Base-by-base conservation (phyloP, 1,140 invertebrate genomes). In the Meloidogyne floridensis region DNA sequence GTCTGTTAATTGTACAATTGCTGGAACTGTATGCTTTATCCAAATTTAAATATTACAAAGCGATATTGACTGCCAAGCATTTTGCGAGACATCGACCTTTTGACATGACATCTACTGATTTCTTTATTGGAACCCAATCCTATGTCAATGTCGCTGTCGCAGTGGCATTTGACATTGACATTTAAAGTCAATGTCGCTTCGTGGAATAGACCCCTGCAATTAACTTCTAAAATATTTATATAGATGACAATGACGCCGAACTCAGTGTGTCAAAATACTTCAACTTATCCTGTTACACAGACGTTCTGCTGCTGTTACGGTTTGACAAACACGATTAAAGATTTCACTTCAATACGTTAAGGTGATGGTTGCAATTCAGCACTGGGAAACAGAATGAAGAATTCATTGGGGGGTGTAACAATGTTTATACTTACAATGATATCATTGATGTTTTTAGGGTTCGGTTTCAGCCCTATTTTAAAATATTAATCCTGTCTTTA, bases 261-360 rank as follows among this genome's bases (percentile, higher is more conserved):
- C 5, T 18, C 18, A 32, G 11, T 79, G 1, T 47, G 65, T 71
- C 59, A 53, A n/a, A 78, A 13, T 32, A 51, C 72, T 74, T 74
- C 72, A n/a, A 15, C 15, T 65, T 65, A 65, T n/a, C 59, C 59
- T 13, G 32, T 32, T 32, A 65, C 59, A 20, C 72, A 43, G 65
- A 72, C 77, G 7, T 79, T 79, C 65, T 79, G 77, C 10, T 79
- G 77, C 77, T 79, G 77, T n/a, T 79, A 79, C 18, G 47, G 47
- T 47, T 47, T 47, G 32, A 32, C 32, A 32, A 32, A 32, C 32
- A 32, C 32, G 32, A 32, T 47, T 47, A 47, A 47, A 47, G 47
- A 47, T 47, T 47, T 32, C 1, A 32, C 32, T 47, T 47, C 7
- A 47, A 6, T 47, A 47, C 7, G 32, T 47, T 47, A 47, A 4